phyloP scores from a whole-genome alignment of 2,888 invertebrate genomes.

The Ctena decussata region DNA sequence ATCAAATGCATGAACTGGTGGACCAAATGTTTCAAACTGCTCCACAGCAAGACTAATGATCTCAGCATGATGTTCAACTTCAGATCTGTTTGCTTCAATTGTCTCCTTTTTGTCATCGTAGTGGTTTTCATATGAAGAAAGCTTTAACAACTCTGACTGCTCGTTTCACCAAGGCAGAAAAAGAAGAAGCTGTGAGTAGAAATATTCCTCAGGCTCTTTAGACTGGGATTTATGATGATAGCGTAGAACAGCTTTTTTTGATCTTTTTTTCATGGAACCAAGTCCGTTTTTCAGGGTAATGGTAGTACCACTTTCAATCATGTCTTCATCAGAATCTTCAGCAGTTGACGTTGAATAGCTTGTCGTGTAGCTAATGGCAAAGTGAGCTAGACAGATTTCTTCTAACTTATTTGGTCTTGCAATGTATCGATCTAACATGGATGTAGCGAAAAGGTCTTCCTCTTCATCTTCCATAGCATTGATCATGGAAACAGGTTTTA shows the following conservation, averaged over 20 bases:
- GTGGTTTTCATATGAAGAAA: slow-evolving; percentile 14
- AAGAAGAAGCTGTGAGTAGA: slow-evolving; percentile 35
- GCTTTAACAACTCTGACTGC: background rate
- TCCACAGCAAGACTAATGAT: slow-evolving; percentile 17
- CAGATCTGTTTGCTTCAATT: slow-evolving; percentile 11
- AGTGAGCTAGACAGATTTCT: slow-evolving; percentile 38
- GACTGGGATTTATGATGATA: slow-evolving; percentile 29
- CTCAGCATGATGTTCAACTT: slow-evolving; percentile 32
- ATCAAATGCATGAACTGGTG: slow-evolving; percentile 35
- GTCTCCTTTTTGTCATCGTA: slow-evolving; percentile 17
- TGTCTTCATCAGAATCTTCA: slow-evolving; percentile 20
- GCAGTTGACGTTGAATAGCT: background rate
- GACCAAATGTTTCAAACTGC: slow-evolving; percentile 30
- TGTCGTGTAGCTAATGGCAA: slow-evolving; percentile 25
- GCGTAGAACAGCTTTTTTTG: slow-evolving; percentile 33
- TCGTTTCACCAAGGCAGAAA: slow-evolving; percentile 44
- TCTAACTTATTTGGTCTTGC: slow-evolving; percentile 18
- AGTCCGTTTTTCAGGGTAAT: slow-evolving; percentile 21
- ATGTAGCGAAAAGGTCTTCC: slow-evolving; percentile 25
- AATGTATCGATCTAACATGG: slow-evolving; percentile 34
- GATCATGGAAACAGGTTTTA: slow-evolving; percentile 45
- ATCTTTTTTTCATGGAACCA: slow-evolving; percentile 45
- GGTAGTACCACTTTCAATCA: background rate
- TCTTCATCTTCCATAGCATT: slow-evolving; percentile 49
- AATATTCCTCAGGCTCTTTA: slow-evolving; percentile 37